Conservation (phyloP, 2,888 invertebrate species). For the Caenorhabditis imperialis region DNA sequence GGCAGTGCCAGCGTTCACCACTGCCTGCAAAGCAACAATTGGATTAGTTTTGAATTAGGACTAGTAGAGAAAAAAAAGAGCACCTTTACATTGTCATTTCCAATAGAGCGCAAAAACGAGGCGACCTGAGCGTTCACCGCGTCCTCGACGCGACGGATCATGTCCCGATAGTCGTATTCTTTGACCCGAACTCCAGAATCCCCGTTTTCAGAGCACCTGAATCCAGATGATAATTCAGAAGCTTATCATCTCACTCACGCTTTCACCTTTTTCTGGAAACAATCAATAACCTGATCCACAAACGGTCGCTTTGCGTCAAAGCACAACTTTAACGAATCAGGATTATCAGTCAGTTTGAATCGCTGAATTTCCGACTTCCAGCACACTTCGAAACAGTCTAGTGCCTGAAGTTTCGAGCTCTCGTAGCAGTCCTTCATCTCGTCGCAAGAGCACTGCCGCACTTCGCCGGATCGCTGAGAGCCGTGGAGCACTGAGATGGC, state of each 20-base stretch:
- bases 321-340: constrained; percentile 65
- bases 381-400: constrained; percentile 68
- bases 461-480: constrained; percentile 52
- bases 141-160: constrained; percentile 67
- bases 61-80: too few species aligned
- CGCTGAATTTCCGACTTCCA: constrained; percentile 55
- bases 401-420: constrained; percentile 62
- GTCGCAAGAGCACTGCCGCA: constrained; percentile 68
- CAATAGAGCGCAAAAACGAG: constrained; percentile 64
- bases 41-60: too few species aligned
- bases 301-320: constrained; percentile 66
- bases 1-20: constrained; percentile 67
- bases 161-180: constrained; percentile 69
- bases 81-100: constrained; percentile 63
- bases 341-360: constrained; percentile 64
- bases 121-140: constrained; percentile 66
- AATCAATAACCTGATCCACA: constrained; percentile 66
- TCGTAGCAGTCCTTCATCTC: constrained; percentile 69
- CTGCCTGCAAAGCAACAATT: constrained; percentile 57
- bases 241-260: constrained; percentile 61
- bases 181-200: constrained; percentile 61
- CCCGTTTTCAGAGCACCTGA: constrained; percentile 59
- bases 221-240: not conserved
- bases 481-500: constrained; percentile 61
- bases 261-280: constrained; percentile 66